Evolutionary conservation across 2,888 invertebrate species (phyloP).

Genomic region (Galerucella calmariensis): DNA sequence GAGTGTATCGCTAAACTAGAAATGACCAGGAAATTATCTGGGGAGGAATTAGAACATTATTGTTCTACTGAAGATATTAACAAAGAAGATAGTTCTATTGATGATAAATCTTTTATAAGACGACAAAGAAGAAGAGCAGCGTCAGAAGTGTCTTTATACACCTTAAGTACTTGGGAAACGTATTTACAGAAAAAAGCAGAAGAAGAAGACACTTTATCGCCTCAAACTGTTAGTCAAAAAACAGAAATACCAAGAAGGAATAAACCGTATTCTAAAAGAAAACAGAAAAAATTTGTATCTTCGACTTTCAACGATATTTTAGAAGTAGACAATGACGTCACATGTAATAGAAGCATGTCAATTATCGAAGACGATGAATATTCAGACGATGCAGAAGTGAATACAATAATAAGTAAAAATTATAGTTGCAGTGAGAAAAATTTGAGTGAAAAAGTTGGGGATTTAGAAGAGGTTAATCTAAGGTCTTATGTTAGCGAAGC

Average conservation of each 20-base stretch:
- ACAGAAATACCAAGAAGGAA: constrained; percentile 16
- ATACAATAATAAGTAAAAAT: background rate
- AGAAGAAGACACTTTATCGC: background rate
- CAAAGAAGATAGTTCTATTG: background rate
- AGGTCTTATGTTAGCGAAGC: background rate
- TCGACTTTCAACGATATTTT: constrained; percentile 31
- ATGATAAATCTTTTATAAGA: constrained; percentile 8
- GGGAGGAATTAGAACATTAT: constrained; percentile 20
- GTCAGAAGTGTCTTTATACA: constrained; percentile 15
- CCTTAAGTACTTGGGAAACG: constrained; percentile 28
- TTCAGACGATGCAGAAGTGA: background rate
- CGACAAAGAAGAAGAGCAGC: constrained; percentile 13
- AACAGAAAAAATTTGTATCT: constrained; percentile 27
- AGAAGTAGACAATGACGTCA: background rate
- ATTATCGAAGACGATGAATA: constrained; percentile 24
- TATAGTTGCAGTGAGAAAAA: constrained; percentile 11
- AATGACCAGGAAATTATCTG: constrained; percentile 16
- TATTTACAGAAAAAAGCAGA: constrained; percentile 27
- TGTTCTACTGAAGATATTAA: constrained; percentile 12
- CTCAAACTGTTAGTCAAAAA: background rate
- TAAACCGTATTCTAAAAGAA: constrained; percentile 9
- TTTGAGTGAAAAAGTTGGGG: background rate
- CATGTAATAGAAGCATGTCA: constrained; percentile 4
- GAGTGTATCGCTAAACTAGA: constrained; percentile 15
- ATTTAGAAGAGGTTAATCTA: background rate